Evolutionary conservation across 2,888 invertebrate species (phyloP).

Genomic region (Brachycybe producta): DNA sequence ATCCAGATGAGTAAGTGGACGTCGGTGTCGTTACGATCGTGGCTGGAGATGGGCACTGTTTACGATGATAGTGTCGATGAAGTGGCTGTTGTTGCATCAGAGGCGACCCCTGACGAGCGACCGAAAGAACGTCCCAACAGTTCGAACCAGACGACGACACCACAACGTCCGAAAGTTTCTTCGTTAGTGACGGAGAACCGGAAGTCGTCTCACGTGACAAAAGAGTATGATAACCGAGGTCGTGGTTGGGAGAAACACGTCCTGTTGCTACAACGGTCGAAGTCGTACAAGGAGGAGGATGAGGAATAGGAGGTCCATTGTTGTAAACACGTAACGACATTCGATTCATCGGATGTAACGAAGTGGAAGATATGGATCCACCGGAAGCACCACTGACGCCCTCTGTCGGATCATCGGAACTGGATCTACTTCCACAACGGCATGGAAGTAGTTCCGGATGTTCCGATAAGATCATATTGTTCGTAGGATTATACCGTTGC

Average conservation of each 20-base stretch:
- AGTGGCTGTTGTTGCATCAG: constrained; percentile 20
- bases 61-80: too few species aligned
- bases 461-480: too few species aligned
- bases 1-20: constrained; percentile 6
- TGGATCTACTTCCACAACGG: too few species aligned
- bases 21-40: too few species aligned
- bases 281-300: background rate
- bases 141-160: constrained; percentile 20
- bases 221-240: constrained; percentile 69
- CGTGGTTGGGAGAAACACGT: constrained; percentile 49
- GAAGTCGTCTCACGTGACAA: constrained; percentile 27
- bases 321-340: constrained; percentile 13
- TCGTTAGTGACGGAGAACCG: constrained; percentile 15
- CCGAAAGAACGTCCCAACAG: constrained; percentile 11
- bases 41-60: too few species aligned
- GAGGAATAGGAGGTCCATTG: constrained; percentile 6
- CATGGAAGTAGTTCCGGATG: too few species aligned
- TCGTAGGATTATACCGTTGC: too few species aligned
- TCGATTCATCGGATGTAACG: background rate
- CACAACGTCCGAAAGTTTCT: background rate
- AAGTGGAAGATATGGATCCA: background rate
- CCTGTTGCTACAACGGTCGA: constrained; percentile 1
- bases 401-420: too few species aligned
- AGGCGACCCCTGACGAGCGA: constrained; percentile 15
- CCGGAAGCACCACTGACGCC: background rate